phyloP scores from a whole-genome alignment of 1,140 invertebrate genomes.

The Meloidogyne hapla region DNA sequence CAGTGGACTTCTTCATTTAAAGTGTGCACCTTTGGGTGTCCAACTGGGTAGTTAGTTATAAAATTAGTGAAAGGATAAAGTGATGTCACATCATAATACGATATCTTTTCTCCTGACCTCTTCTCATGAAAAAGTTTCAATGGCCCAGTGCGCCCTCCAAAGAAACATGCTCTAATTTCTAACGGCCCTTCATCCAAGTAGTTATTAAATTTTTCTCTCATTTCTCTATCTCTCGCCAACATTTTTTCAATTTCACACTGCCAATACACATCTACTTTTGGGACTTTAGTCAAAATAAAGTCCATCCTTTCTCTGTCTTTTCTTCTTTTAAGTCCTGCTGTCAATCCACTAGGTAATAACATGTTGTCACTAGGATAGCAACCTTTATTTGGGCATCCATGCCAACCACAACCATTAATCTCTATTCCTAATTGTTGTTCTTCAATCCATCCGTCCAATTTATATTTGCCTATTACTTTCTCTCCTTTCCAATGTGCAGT shows the following conservation, averaged over 20 bases:
- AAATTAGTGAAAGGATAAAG: constrained; percentile 19
- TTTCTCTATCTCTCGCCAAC: background rate
- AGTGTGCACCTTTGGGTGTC: constrained; percentile 2
- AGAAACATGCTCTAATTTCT: background rate
- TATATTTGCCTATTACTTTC: constrained; percentile 1
- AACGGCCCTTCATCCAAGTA: constrained; percentile 7
- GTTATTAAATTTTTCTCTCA: background rate
- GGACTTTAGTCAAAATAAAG: background rate
- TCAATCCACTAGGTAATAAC: constrained; percentile 4
- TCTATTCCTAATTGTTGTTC: background rate
- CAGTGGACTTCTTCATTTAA: background rate
- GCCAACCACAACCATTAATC: constrained; percentile 12
- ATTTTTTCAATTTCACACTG: constrained; percentile 11
- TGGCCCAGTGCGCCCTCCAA: constrained; percentile 2
- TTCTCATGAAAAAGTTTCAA: background rate
- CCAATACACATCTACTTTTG: constrained; percentile 1
- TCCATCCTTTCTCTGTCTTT: background rate
- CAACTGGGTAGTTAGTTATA: background rate
- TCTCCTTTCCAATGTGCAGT: constrained; percentile 4
- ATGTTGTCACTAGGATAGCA: background rate
- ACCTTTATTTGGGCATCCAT: background rate
- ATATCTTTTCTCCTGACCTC: background rate
- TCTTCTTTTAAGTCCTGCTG: background rate
- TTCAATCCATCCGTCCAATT: constrained; percentile 9
- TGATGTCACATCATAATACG: constrained; percentile 12